Evolutionary conservation across 2,888 invertebrate genomes (phyloP), one percentile per base, ranked within the genome.

Genomic region (Amiota communis): DNA sequence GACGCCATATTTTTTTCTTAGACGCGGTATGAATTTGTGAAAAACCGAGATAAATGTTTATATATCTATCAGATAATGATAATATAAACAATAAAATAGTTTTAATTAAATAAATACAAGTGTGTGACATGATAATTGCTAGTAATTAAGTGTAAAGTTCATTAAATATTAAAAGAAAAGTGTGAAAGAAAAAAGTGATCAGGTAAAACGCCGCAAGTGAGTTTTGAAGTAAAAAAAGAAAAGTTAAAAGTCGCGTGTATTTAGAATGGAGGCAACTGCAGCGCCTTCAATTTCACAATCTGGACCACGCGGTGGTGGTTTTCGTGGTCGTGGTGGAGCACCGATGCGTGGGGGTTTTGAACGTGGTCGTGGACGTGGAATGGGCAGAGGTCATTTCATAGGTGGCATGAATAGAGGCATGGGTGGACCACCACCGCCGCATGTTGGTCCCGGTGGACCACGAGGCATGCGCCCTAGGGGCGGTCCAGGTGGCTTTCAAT

Each of bases 321-420:
- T 84, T 73, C 85, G 90, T 48, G 87, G 89, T 13, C 87, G 89
- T 13, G 88, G 87, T 46, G 88, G 88, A 4, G 82, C 84, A 13
- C 86, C 87, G 0, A 88, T 89, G 84, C 85, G 89, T 15, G 87
- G 90, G 4, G 88, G 89, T 1, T 89, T 86, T 65, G 90, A 90
- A 64, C 87, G 89, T 13, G 89, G 88, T 23, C 87, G 90, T 68
- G 89, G 89, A 17, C 84, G 90, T 63, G 90, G 90, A 48, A 87
- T 89, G 85, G 88, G 89, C 61, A 86, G 89, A 15, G 90, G 90
- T n/a, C 89, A 89, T 72, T 89, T 84, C 61, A 87, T 89, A 86
- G 87, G 88, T 8, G 80, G 87, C 12, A 84, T 87, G 80, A 84
- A 86, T 20, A 88, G 88, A 23, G 87, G 87, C 2, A 87, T 89